Evolutionary conservation across 2,797 vertebrate species (phyloP).

Genomic region (Myotis myotis): DNA sequence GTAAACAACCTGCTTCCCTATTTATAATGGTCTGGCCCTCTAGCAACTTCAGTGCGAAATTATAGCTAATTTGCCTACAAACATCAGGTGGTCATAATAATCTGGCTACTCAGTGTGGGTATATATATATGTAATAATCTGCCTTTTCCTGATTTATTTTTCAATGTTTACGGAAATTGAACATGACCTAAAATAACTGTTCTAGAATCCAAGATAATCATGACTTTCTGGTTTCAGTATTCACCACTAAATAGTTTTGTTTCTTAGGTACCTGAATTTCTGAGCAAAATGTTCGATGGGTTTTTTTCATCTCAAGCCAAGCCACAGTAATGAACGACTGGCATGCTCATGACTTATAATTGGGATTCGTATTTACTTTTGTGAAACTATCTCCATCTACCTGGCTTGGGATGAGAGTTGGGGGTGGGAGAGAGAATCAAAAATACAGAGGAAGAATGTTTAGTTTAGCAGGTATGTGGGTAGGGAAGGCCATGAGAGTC

Average conservation of each 20-base stretch:
- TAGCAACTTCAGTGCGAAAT: no score
- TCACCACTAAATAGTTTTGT: neutral
- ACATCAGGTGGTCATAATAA: no score
- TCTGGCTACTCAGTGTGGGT: neutral
- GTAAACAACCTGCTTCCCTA: no score
- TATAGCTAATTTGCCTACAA: no score
- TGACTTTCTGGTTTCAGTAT: neutral
- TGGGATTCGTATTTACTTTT: neutral
- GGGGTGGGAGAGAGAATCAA: neutral
- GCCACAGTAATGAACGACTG: neutral
- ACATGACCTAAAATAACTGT: neutral
- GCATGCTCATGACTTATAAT: neutral
- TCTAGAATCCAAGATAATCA: neutral
- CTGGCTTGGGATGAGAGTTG: neutral
- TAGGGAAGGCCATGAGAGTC: neutral
- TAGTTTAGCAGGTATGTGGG: neutral
- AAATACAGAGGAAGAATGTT: neutral
- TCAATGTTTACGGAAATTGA: neutral
- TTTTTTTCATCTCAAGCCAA: neutral
- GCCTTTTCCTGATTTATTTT: neutral
- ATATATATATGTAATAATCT: neutral
- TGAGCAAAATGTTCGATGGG: neutral
- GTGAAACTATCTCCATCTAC: neutral
- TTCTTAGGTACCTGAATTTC: conserved; percentile 5
- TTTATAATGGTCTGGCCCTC: no score